phyloP scores from a whole-genome alignment of 2,797 vertebrate genomes.

The Sebastes dallii region DNA sequence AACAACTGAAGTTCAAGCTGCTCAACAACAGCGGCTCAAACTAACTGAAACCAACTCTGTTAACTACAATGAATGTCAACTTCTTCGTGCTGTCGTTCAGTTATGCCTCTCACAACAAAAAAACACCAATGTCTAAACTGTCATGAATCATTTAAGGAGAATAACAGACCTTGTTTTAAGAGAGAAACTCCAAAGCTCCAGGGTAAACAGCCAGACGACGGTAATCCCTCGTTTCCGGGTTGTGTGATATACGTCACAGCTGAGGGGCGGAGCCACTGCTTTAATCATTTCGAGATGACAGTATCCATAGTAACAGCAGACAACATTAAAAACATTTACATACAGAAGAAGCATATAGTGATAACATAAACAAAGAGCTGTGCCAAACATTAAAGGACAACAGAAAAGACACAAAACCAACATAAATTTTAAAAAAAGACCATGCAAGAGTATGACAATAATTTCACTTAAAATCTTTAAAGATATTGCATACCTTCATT shows the following conservation, averaged over 20 bases:
- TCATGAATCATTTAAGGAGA: neutral
- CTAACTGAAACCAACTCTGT: neutral
- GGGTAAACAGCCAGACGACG: neutral
- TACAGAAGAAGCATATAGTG: accelerated
- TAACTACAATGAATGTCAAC: neutral
- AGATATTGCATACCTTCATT: too few species aligned
- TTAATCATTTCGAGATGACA: neutral
- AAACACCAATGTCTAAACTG: accelerated
- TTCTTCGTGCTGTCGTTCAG: too few species aligned
- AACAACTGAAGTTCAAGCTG: conserved; percentile 22
- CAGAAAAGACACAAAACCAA: too few species aligned
- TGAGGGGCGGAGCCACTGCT: conserved; percentile 17
- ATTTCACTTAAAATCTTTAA: too few species aligned
- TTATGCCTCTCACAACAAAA: accelerated
- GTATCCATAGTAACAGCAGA: too few species aligned
- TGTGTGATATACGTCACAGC: neutral
- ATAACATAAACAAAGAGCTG: too few species aligned
- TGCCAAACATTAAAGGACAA: too few species aligned
- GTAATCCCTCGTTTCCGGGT: conserved; percentile 41
- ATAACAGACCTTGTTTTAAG: conserved; percentile 4
- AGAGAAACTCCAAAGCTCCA: neutral
- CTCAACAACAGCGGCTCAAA: neutral
- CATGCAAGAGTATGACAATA: too few species aligned
- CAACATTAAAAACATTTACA: too few species aligned
- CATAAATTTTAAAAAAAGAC: too few species aligned